Base-by-base conservation (phyloP, 2,113 vertebrate species). In the Morphnarchus princeps region DNA sequence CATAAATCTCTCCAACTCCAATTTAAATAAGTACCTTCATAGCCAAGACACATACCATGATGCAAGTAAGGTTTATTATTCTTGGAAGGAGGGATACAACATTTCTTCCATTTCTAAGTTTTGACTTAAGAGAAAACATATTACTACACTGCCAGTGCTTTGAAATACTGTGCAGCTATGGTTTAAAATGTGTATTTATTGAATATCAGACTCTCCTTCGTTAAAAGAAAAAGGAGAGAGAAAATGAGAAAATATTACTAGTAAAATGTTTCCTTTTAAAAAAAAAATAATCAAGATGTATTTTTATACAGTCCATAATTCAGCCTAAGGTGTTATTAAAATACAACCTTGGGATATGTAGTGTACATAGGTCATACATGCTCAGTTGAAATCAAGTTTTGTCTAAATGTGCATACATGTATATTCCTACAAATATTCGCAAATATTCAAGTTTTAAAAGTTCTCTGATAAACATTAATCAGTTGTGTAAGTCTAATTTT, bases 351-450 rank as follows among this genome's bases (percentile, higher is more conserved):
- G 43, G 49, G 55, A 91, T 26, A n/a, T 21, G 15, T 0, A 1
- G 15, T 40, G 74, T 82, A 66, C 24, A 52, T 8, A 73, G 6
- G 19, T 36, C 31, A 59, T 11, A 45, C 16, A 40, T 15, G 6
- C 12, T 67, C 42, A 57, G 47, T 0, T 87, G 49, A 71, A 89
- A 73, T 3, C 3, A 16, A 47, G 19, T 28, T 70, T 81, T 50
- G 24, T 40, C 25, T 82, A 29, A 11, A 70, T 31, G 12, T 8
- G 9, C 26, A 20, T 25, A 34, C 0, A 29, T 0, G 0, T 13
- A 16, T 36, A 80, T 40, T 58, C 25, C 43, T 16, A 61, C 17
- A 87, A 89, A 80, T n/a, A 71, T 18, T 72, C 36, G 47, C 26
- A 65, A 71, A 74, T 9, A 57, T 3, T 21, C 22, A 19, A 40